Conservation (phyloP, 2,113 vertebrate species). For the Octodon degus region DNA sequence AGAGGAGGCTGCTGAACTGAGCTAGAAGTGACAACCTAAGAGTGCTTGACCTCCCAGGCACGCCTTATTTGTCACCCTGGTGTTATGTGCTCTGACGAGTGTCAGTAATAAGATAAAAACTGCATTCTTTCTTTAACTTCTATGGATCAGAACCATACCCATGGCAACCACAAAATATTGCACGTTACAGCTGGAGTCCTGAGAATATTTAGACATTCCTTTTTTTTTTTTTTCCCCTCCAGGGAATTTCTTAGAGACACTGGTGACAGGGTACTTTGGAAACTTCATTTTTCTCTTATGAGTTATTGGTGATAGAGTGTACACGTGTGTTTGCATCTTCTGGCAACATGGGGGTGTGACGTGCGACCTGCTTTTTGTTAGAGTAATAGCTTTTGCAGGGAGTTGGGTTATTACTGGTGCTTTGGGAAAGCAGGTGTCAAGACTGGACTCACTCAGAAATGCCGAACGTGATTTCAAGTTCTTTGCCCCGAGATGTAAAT, state of each 20-base stretch:
- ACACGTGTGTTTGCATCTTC: conserved; percentile 49
- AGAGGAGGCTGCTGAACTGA: not conserved
- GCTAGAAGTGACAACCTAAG: not conserved
- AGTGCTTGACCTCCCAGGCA: not conserved
- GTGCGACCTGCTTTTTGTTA: conserved; percentile 66
- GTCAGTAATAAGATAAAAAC: not conserved
- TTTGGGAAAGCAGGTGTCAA: conserved; percentile 72
- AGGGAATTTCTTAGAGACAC: conserved; percentile 29
- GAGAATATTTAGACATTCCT: not conserved
- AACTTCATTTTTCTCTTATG: conserved; percentile 64
- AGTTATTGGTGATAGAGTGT: conserved; percentile 53
- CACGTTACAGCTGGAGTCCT: not conserved
- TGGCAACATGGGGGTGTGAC: conserved; percentile 50
- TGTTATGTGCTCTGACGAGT: not conserved
- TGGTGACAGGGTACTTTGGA: not conserved
- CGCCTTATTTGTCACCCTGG: not conserved
- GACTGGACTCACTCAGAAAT: conserved; percentile 63
- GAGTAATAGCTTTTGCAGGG: conserved; percentile 67
- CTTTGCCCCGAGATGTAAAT: conserved; percentile 48
- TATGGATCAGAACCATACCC: not conserved
- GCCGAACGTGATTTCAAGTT: conserved; percentile 62
- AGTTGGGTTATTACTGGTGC: conserved; percentile 46
- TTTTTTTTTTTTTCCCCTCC: not conserved
- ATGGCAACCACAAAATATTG: not conserved
- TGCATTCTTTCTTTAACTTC: not conserved